Percentiles rank a stretch among this genome's conserved stretches.
These are phyloP conservation scores for Dermatophagoides farinae DNA, from an alignment of 1,140 invertebrate species.

Conservation along the genomic window DNA sequence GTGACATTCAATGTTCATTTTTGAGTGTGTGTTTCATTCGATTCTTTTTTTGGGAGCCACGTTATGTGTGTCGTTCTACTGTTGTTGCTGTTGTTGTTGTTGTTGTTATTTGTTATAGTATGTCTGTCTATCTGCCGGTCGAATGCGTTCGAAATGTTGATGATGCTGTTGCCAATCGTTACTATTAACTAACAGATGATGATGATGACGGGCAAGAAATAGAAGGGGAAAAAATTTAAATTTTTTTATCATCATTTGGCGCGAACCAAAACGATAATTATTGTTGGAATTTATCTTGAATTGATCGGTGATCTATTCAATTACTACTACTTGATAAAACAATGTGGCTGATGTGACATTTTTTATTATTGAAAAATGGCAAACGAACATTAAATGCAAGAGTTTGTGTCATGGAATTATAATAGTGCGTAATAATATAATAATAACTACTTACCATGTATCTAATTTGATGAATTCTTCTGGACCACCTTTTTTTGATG, in stretches of 20 bases:
- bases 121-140: background rate
- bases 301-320: too few relatives aligned
- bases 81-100: background rate
- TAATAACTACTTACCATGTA: conserved; percentile 52
- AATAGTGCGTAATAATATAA: background rate
- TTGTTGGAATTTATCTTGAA: too few relatives aligned
- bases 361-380: background rate
- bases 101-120: too few relatives aligned
- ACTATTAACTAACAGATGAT: too few relatives aligned
- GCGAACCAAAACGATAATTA: too few relatives aligned
- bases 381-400: background rate
- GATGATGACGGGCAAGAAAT: too few relatives aligned
- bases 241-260: too few relatives aligned
- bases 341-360: background rate
- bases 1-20: too few relatives aligned
- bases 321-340: too few relatives aligned
- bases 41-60: background rate
- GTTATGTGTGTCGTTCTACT: background rate
- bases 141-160: background rate
- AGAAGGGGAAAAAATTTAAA: too few relatives aligned
- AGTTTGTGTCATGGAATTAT: background rate
- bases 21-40: too few relatives aligned
- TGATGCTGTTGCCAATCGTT: too few relatives aligned
- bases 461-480: conserved; percentile 79
- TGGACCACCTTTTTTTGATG: conserved; percentile 52